A percentile compares a stretch with the other conserved stretches of the same genome.
These are phyloP conservation scores for Calosoma granatense DNA, from an alignment of 1,140 invertebrate species.

Conservation along the genomic window DNA sequence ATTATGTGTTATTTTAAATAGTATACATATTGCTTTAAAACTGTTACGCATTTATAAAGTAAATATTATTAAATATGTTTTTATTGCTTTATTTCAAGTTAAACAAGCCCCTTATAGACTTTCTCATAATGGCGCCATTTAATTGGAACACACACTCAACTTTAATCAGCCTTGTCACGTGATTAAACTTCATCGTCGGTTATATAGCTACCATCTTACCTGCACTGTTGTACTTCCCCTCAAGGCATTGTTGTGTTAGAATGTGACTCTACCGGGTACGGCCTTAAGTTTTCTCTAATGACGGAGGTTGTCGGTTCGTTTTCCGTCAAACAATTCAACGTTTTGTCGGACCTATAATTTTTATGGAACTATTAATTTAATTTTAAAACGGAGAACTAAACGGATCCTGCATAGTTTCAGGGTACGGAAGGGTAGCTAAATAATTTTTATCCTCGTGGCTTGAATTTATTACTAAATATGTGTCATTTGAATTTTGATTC, in stretches of 20 bases:
- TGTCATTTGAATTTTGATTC: neutral
- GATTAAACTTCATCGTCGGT: no score
- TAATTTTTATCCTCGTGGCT: no score
- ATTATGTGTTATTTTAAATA: no score
- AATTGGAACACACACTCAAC: no score
- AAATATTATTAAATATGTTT: no score
- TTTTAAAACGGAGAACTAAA: no score
- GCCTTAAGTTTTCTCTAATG: neutral
- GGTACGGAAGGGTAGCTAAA: neutral
- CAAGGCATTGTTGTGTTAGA: neutral
- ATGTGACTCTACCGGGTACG: neutral
- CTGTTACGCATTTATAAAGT: no score
- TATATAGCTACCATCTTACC: constrained; percentile 2
- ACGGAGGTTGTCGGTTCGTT: neutral
- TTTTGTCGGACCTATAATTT: constrained; percentile 8
- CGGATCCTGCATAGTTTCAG: neutral
- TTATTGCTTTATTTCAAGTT: no score
- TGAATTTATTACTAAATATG: neutral
- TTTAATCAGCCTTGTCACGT: no score
- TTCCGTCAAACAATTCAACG: neutral
- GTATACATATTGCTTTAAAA: no score
- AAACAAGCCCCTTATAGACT: no score
- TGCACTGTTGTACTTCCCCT: neutral
- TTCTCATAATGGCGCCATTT: no score
- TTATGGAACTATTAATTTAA: neutral